phyloP scores from a whole-genome alignment of 2,888 invertebrate species.

The Arctia plantaginis region DNA sequence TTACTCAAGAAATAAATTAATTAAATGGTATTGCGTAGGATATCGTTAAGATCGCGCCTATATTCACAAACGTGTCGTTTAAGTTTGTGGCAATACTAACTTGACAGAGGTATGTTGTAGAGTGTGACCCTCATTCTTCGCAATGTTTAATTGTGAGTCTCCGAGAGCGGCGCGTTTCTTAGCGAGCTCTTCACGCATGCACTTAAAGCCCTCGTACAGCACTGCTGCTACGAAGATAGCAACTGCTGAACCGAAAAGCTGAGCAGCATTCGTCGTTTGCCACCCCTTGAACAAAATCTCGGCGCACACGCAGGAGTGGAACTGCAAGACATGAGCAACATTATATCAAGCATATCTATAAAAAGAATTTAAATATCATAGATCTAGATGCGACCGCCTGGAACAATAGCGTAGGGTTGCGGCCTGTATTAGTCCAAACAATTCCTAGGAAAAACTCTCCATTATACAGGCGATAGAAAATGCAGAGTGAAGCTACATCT shows the following conservation, averaged over 20 bases:
- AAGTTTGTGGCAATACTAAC: constrained; percentile 54
- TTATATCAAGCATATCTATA: neutral
- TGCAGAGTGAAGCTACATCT: too few species aligned
- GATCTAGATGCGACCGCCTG: too few species aligned
- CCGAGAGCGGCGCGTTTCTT: constrained; percentile 60
- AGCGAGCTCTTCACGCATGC: constrained; percentile 86
- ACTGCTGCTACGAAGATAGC: constrained; percentile 95
- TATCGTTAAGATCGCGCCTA: neutral
- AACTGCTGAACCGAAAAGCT: constrained; percentile 94
- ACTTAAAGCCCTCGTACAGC: constrained; percentile 97
- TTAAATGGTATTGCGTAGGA: neutral
- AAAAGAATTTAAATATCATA: too few species aligned
- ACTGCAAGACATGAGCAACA: constrained; percentile 82
- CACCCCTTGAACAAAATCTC: constrained; percentile 93
- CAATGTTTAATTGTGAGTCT: constrained; percentile 77
- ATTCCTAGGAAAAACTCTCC: too few species aligned
- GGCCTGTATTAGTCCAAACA: too few species aligned
- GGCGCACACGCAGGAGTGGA: constrained; percentile 91
- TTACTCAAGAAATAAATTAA: too few species aligned
- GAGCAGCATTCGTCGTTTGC: constrained; percentile 90
- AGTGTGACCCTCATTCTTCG: constrained; percentile 60
- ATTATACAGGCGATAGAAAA: too few species aligned
- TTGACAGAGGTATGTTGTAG: constrained; percentile 65
- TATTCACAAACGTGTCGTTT: neutral
- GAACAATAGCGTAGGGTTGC: too few species aligned